These are phyloP conservation scores for Oryzaephilus surinamensis DNA, from an alignment of 1,140 invertebrate species.

Conservation along the genomic window DNA sequence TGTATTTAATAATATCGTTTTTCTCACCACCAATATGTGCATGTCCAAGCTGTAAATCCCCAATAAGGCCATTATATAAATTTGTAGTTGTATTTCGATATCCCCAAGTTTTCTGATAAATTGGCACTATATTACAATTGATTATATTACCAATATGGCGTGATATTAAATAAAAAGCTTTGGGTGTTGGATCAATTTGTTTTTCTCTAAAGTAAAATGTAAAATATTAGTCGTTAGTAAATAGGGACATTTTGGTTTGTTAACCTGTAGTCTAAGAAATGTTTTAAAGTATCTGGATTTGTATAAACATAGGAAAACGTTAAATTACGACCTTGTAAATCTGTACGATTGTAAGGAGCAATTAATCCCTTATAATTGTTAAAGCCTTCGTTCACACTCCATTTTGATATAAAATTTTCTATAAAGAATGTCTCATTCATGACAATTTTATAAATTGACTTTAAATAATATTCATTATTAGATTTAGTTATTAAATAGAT, in stretches of 20 bases:
- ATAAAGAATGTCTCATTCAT: not conserved
- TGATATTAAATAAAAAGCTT: no score
- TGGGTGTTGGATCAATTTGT: no score
- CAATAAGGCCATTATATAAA: no score
- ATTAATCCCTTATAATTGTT: conserved; percentile 1
- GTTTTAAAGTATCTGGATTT: not conserved
- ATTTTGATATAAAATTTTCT: not conserved
- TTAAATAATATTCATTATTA: not conserved
- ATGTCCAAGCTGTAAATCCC: no score
- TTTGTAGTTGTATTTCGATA: no score
- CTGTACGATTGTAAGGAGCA: not conserved
- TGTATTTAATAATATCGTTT: no score
- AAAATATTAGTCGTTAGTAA: no score
- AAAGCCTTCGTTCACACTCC: not conserved
- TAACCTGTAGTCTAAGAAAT: conserved; percentile 2
- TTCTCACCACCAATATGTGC: no score
- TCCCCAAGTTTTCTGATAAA: no score
- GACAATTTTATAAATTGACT: conserved; percentile 1
- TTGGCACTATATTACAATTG: no score
- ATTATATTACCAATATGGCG: no score
- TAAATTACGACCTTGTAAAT: not conserved
- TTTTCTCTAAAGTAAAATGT: no score
- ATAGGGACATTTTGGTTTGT: not conserved
- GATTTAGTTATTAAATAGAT: conserved; percentile 1
- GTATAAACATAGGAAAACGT: conserved; percentile 4